phyloP scores from a whole-genome alignment of 2,888 invertebrate species.

The Diarsia dahlii region DNA sequence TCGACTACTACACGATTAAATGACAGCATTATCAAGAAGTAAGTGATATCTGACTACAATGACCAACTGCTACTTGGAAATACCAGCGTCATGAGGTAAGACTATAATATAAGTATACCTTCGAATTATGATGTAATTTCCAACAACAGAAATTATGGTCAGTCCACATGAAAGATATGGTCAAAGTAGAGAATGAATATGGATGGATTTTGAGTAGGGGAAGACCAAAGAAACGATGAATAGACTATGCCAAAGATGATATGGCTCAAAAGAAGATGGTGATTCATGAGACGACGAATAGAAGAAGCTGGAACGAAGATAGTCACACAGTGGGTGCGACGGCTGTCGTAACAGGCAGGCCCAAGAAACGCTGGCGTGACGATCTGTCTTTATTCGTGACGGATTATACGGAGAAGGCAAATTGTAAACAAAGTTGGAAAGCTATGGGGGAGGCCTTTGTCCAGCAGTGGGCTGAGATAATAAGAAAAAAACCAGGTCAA shows the following conservation, averaged over 20 bases:
- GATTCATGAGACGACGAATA: neutral
- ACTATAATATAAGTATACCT: too few species aligned
- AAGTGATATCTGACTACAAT: neutral
- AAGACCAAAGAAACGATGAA: neutral
- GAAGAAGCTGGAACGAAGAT: neutral
- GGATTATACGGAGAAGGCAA: too few species aligned
- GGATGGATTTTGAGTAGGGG: neutral
- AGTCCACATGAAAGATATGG: neutral
- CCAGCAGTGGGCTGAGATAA: too few species aligned
- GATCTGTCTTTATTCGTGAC: too few species aligned
- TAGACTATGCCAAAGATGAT: neutral
- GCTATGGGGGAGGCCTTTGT: too few species aligned
- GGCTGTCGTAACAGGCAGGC: too few species aligned
- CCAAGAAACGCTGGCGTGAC: too few species aligned
- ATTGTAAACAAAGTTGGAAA: too few species aligned
- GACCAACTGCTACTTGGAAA: neutral
- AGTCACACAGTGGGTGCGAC: too few species aligned
- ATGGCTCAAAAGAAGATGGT: neutral
- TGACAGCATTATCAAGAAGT: conserved; percentile 5
- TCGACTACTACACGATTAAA: neutral
- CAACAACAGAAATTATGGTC: neutral
- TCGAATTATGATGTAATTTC: neutral
- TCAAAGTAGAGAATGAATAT: neutral
- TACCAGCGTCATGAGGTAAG: neutral
- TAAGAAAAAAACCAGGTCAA: neutral